Conservation (phyloP, 2,113 vertebrate species). For the Edolisoma coerulescens region DNA sequence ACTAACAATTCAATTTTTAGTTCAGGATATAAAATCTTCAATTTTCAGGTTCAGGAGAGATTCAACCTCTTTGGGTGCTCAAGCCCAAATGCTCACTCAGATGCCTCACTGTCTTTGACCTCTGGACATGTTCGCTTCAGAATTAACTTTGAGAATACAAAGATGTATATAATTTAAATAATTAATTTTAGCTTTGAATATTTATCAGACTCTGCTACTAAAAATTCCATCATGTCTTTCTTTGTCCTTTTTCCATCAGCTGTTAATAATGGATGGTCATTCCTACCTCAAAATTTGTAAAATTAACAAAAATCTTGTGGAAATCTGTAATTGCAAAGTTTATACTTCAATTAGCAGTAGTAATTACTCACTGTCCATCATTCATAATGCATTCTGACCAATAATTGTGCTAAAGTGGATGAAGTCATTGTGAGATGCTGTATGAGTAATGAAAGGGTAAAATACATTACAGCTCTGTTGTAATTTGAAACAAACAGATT, state of each 20-base stretch:
- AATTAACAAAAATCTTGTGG: background rate
- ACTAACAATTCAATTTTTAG: background rate
- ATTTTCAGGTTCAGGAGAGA: background rate
- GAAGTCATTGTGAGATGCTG: background rate
- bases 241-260: background rate
- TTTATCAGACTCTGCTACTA: background rate
- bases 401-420: background rate
- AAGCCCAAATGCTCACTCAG: background rate
- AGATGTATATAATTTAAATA: background rate
- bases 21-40: background rate
- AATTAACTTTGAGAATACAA: background rate
- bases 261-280: background rate
- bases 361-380: background rate
- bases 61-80: background rate
- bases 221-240: background rate
- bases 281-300: background rate
- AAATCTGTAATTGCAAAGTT: background rate
- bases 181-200: background rate
- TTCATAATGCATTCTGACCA: background rate
- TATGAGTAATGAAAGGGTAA: background rate
- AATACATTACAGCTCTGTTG: background rate
- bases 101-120: background rate
- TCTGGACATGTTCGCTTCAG: background rate
- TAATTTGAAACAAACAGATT: background rate
- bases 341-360: background rate